A percentile compares a stretch with the other conserved stretches of the same genome.
Evolutionary conservation across 2,113 vertebrate species (phyloP).

Genomic region (Microtus oregoni): DNA sequence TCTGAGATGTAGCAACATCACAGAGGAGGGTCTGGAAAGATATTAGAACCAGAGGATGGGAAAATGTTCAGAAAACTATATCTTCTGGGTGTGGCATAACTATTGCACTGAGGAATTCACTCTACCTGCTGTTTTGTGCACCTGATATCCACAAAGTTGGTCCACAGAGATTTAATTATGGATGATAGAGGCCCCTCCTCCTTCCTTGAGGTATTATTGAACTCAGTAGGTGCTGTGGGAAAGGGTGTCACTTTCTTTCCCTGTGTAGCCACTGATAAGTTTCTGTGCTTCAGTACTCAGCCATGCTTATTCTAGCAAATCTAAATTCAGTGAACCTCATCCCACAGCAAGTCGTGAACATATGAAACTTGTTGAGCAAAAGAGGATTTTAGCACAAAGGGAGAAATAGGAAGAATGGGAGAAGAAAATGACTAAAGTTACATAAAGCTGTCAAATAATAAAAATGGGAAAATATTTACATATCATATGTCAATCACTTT

Average conservation of each 20-base stretch:
- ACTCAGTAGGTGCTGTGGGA: not conserved
- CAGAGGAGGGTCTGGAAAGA: not conserved
- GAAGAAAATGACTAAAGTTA: not conserved
- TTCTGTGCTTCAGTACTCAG: not conserved
- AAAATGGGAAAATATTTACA: not conserved
- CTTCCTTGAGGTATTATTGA: not conserved
- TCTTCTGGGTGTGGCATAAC: not conserved
- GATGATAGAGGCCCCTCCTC: not conserved
- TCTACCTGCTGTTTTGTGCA: not conserved
- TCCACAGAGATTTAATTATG: not conserved
- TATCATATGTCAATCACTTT: not conserved
- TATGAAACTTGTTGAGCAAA: not conserved
- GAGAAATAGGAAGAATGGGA: not conserved
- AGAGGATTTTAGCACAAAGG: not conserved
- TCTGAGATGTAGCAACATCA: not conserved
- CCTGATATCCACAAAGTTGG: not conserved
- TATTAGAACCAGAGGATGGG: not conserved
- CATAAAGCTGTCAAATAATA: not conserved
- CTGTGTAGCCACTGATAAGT: not conserved
- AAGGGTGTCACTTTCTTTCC: too few species aligned
- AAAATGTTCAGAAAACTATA: not conserved
- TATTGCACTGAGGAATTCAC: not conserved
- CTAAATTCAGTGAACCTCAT: not conserved
- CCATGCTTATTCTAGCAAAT: not conserved
- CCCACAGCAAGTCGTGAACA: not conserved